Evolutionary conservation across 2,113 vertebrate species (phyloP).

Genomic region (Chrysochloris asiatica): DNA sequence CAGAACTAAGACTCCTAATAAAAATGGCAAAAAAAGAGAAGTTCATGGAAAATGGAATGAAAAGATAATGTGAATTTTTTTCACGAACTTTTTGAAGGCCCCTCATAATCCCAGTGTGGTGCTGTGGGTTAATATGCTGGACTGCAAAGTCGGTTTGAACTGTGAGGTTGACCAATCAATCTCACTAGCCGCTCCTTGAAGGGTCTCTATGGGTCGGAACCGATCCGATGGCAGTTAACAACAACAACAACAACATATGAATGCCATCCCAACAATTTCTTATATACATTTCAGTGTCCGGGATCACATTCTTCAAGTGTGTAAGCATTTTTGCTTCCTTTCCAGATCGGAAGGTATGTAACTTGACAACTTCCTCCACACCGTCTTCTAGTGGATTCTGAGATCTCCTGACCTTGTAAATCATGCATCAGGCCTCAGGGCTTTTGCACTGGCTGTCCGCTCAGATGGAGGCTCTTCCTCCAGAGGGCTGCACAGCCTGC

Average conservation of each 20-base stretch:
- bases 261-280: neutral
- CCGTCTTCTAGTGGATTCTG: neutral
- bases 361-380: neutral
- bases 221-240: no score
- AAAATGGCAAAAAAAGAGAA: no score
- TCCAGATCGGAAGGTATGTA: neutral
- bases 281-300: neutral
- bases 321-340: neutral
- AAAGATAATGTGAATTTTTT: no score
- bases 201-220: no score
- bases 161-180: no score
- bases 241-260: neutral
- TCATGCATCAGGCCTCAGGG: neutral
- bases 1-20: no score
- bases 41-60: no score
- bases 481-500: neutral
- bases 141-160: no score
- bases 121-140: no score
- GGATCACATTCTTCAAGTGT: neutral
- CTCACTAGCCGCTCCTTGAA: no score
- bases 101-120: no score
- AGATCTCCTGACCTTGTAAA: neutral
- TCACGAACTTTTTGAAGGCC: no score
- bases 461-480: neutral
- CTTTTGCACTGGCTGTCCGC: neutral